These are phyloP conservation scores for Nothoprocta perdicaria DNA, from an alignment of 2,113 vertebrate genomes.

Conservation along the genomic window DNA sequence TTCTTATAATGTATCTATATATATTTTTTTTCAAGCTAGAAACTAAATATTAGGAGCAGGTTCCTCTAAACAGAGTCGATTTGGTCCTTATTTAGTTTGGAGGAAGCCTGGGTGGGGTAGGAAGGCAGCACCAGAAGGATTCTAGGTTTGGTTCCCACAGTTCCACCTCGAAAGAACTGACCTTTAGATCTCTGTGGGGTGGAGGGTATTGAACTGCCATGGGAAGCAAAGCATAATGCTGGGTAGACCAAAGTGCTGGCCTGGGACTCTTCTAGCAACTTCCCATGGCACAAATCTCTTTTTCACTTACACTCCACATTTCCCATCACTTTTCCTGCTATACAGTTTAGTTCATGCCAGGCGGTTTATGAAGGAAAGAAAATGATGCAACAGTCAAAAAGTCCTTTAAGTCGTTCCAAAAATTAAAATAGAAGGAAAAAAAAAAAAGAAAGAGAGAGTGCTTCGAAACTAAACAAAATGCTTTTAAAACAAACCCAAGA, in stretches of 20 bases:
- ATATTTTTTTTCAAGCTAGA: not conserved
- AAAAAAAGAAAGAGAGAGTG: not conserved
- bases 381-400: slow-evolving; percentile 78
- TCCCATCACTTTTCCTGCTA: slow-evolving; percentile 75
- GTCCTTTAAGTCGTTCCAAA: slow-evolving; percentile 71
- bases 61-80: not conserved
- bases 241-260: slow-evolving; percentile 32
- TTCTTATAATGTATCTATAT: not conserved
- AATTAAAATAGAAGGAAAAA: slow-evolving; percentile 49
- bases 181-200: slow-evolving; percentile 33
- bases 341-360: slow-evolving; percentile 84
- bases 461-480: slow-evolving; percentile 61
- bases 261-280: slow-evolving; percentile 21
- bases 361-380: slow-evolving; percentile 72
- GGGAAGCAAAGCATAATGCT: slow-evolving; percentile 45
- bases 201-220: slow-evolving; percentile 41
- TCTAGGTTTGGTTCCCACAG: not conserved
- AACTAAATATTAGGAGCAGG: not conserved
- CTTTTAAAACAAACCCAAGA: slow-evolving; percentile 76
- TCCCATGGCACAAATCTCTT: slow-evolving; percentile 44
- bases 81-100: not conserved
- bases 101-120: not conserved
- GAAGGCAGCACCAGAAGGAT: slow-evolving; percentile 5
- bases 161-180: slow-evolving; percentile 59
- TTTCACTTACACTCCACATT: slow-evolving; percentile 46